phyloP scores from a whole-genome alignment of 2,113 vertebrate species.

The Pao palembangensis region DNA sequence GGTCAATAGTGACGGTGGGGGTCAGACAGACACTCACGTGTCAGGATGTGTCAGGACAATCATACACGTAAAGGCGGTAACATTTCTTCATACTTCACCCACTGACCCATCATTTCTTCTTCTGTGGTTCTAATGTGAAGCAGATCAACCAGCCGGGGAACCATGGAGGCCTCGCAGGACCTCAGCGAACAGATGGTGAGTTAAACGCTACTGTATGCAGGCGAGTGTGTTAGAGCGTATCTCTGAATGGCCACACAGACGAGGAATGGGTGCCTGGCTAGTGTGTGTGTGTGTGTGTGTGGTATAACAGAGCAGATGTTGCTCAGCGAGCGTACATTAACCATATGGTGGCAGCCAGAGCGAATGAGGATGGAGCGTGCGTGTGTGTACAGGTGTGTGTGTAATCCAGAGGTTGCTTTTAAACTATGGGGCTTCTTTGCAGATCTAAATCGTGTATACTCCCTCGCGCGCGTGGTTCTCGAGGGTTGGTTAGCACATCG shows the following conservation, averaged over 20 bases:
- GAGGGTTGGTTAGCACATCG: slow-evolving; percentile 32
- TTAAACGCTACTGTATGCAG: slow-evolving; percentile 66
- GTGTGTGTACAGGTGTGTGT: slow-evolving; percentile 1
- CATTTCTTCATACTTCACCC: too few relatives aligned
- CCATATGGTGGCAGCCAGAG: slow-evolving; percentile 69
- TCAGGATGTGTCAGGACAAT: background rate
- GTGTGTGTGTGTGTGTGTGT: slow-evolving; percentile 22
- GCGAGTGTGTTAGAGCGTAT: slow-evolving; percentile 7
- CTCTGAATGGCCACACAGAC: slow-evolving; percentile 58
- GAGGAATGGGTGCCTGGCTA: slow-evolving; percentile 57
- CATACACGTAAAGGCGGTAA: background rate
- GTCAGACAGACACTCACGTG: background rate
- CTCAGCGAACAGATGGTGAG: slow-evolving; percentile 95
- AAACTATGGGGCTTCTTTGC: background rate
- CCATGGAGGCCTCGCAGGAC: slow-evolving; percentile 97
- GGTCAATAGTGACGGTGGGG: background rate
- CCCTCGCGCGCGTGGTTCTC: slow-evolving; percentile 6
- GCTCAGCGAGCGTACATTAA: slow-evolving; percentile 62
- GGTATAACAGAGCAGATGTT: slow-evolving; percentile 74
- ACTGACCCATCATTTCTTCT: slow-evolving; percentile 14
- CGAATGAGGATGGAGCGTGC: slow-evolving; percentile 31
- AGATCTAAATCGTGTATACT: too few relatives aligned
- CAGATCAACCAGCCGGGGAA: slow-evolving; percentile 62
- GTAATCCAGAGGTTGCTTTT: background rate
- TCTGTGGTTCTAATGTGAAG: slow-evolving; percentile 44